Base-by-base conservation (phyloP, 2,888 invertebrate species). In the Drosophila ustulata region DNA sequence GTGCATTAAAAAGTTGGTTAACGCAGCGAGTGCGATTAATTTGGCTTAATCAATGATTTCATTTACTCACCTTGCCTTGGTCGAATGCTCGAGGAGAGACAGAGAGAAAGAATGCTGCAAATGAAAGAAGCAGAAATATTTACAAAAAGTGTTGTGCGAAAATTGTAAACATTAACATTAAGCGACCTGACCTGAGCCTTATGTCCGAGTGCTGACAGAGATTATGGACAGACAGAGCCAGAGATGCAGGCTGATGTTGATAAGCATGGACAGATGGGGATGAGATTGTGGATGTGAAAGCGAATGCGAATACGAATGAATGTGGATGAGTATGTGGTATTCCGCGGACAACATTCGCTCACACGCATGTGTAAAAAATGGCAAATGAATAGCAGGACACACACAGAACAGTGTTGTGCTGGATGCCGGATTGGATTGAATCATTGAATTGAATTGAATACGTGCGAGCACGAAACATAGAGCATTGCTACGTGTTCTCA, bases 371-470 rank as follows among this genome's bases (percentile, higher is more conserved):
- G 67, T 62, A 66, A 79, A 76, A 79, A 78, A 63, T 62, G 57
- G 65, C 74, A 78, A 81, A 78, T 78, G 82, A 78, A 78, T 73
- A 78, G 63, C 63, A 59, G 53, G 53, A 70, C 80, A 56, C 34
- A 41, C 49, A 41, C 4, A 65, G 58, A 50, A 13, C 55, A 43
- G 47, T 56, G 56, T 26, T 64, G 34, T 50, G 70, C 63, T 70
- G 78, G 67, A 66, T 69, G 57, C 78, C 65, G 75, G 70, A 80
- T 78, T 68, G 72, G 86, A 82, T 82, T 82, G 82, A 88, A 82
- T 88, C 82, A 82, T 82, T 82, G 82, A 88, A 88, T 82, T 75
- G 82, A 88, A 88, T 88, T 88, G 88, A 85, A 85, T 85, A 88
- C 82, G 88, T 82, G 82, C 82, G 71, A 70, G 81, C 81, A 87